Evolutionary conservation across 2,797 vertebrate species (phyloP).

Genomic region (Macropus fuliginosus): DNA sequence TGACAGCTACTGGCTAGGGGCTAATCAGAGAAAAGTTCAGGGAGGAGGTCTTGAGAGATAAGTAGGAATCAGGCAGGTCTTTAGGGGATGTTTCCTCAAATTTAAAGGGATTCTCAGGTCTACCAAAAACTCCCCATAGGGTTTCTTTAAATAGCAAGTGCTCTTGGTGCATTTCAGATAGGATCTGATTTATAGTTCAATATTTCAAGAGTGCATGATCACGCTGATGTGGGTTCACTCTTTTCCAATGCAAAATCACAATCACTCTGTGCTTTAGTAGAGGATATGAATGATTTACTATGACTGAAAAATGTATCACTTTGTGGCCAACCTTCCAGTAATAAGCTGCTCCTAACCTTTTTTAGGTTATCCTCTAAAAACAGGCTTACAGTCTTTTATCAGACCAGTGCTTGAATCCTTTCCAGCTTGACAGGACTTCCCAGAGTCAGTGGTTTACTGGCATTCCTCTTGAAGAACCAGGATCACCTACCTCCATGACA

Average conservation of each 20-base stretch:
- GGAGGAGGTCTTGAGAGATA: neutral
- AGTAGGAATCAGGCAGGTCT: neutral
- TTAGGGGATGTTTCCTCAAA: neutral
- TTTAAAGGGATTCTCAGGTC: neutral
- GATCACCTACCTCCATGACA: neutral
- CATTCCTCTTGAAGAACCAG: neutral
- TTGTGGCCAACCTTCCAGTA: neutral
- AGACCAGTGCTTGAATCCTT: neutral
- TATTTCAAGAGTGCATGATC: neutral
- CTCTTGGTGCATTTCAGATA: neutral
- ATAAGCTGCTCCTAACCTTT: neutral
- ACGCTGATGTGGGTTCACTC: neutral
- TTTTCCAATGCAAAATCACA: neutral
- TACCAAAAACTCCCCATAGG: neutral
- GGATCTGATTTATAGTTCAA: neutral
- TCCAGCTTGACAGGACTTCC: neutral
- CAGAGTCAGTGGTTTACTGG: neutral
- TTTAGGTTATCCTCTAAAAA: neutral
- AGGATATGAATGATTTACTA: neutral
- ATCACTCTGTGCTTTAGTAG: neutral
- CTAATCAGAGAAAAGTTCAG: neutral
- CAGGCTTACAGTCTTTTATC: neutral
- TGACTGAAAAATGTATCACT: neutral
- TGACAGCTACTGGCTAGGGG: neutral
- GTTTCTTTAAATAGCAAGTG: neutral